Base-by-base conservation (phyloP, 2,797 vertebrate species). In the Sebastes miniatus region DNA sequence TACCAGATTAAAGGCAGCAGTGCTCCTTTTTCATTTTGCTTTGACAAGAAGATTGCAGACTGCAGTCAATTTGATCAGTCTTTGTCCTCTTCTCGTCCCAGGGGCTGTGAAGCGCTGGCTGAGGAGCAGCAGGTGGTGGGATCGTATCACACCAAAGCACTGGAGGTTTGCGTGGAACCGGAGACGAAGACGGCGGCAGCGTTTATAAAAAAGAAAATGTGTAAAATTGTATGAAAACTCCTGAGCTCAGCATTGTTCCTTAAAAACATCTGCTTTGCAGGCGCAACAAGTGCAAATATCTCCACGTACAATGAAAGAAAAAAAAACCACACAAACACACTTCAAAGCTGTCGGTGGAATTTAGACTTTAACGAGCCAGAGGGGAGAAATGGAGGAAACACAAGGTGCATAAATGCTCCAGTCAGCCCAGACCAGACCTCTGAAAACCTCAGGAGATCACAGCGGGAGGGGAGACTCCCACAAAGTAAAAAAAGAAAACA, bases 301-400 rank as follows among this genome's bases (percentile, higher is more conserved):
- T 85, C 73, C 54, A 59, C 5, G 65, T 79, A 88, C 75, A 89
- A 88, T 87, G 83, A 89, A 92, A 89, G 34, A 63, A 59, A 67
- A 69, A 81, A 77, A 54, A 81, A 18, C 57, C 58, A 71, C 79
- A 79, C 83, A 89, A 79, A 90, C 79, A 72, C 86, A 93, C 94
- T 94, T 95, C 94, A 95, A 95, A 95, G 95, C 75, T 20, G 63
- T 14, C 7, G 69, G 52, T 79, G 93, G 93, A 95, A 95, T 94
- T 92, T 81, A 64, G 87, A 80, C 69, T 94, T 94, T 92, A 92
- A 95, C 85, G 69, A 93, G 92, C 91, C 80, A 83, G 87, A 83
- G 80, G 89, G 88, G 87, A 85, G 89, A 84, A 83, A 87, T 6
- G 83, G 56, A 76, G 89, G 87, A 85, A 89, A 89, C 79, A 90